Evolutionary conservation across 1,140 invertebrate species (phyloP).

Genomic region (Heliothis subflexa): DNA sequence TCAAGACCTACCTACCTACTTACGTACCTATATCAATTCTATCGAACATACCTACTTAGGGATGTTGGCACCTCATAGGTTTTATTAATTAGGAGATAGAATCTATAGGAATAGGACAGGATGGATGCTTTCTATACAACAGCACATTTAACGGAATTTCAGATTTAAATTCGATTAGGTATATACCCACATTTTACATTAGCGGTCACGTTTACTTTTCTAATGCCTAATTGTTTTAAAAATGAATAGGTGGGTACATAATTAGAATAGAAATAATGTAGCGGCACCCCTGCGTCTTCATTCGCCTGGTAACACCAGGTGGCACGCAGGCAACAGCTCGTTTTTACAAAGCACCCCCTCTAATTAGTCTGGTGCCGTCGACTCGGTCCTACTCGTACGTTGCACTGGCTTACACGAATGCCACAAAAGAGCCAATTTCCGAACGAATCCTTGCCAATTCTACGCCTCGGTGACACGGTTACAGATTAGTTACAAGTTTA

Average conservation of each 20-base stretch:
- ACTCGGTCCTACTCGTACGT: constrained; percentile 24
- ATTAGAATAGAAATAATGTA: not conserved
- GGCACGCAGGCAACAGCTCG: constrained; percentile 35
- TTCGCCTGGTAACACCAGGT: constrained; percentile 45
- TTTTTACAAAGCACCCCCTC: constrained; percentile 63
- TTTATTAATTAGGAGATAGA: no score
- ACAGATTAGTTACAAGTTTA: constrained; percentile 34
- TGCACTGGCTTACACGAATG: constrained; percentile 40
- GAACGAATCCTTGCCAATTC: constrained; percentile 51
- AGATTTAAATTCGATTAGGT: no score
- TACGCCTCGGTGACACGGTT: constrained; percentile 41
- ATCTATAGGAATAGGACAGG: no score
- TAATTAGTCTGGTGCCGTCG: constrained; percentile 63
- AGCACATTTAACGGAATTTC: no score
- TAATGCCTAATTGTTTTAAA: no score
- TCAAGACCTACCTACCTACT: no score
- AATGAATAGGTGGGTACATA: not conserved
- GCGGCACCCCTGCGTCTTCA: not conserved
- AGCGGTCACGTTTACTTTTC: no score
- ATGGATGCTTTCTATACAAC: no score
- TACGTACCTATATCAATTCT: no score
- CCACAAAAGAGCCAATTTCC: constrained; percentile 64
- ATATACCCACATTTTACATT: no score
- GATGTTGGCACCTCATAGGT: no score
- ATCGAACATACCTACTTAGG: no score